Evolutionary conservation across 2,113 vertebrate genomes (phyloP), one percentile per base, ranked within the genome.

Genomic region (Ptyas mucosa): DNA sequence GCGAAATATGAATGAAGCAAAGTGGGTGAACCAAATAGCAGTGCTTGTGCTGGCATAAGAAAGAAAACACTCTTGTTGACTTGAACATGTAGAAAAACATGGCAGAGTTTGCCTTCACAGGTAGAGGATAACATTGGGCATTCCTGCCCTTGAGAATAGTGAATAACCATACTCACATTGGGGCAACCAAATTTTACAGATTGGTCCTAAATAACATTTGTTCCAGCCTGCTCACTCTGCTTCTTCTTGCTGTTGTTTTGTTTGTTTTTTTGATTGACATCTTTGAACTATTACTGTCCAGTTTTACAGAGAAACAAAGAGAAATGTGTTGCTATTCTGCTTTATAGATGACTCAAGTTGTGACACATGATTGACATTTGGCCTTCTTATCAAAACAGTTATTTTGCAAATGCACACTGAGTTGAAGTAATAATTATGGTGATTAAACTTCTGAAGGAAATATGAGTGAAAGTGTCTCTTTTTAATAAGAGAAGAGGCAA

Each of bases 371-470:
- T 29, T 46, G 4, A 85, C 26, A 34, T 15, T 3, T 7, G 52
- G 3, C 3, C 34, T 93, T 21, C 34, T 93, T 51, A 87, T 75
- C 85, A 93, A 55, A 53, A 10, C 46, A 88, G 0, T 85, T 1
- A 81, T 58, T 94, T 93, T 12, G 90, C 34, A 3, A 52, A 75
- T 20, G 10, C 2, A 90, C 61, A 64, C 1, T 54, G 46, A 93
- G 34, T 0, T 85, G n/a, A 91, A 58, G 54, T 86, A 93, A 94
- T 95, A 91, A 75, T 89, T 85, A 1, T 61, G 92, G 12, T 87
- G 55, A 94, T 94, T 93, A 95, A 94, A 86, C 88, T 93, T 29
- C 52, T 94, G 49, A 14, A 92, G 88, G 93, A 87, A 52, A 39
- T 58, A 39, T 89, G 89, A 87, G 64, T 88, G 90, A 23, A 86